Percentiles rank a stretch among this genome's conserved stretches.
phyloP scores from a whole-genome alignment of 1,140 invertebrate genomes.

The Daktulosphaira vitifoliae region DNA sequence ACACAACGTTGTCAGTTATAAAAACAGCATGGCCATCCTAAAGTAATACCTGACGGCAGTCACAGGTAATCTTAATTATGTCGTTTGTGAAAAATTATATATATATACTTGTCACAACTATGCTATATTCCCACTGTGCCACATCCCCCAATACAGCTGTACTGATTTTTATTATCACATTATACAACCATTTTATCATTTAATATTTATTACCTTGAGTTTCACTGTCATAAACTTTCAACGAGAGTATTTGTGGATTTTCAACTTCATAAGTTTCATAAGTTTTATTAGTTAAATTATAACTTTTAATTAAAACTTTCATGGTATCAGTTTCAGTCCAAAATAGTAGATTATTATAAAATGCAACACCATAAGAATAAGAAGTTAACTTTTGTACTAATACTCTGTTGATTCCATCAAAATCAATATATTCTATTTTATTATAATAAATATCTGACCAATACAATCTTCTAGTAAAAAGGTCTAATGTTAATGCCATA shows the following conservation, averaged over 20 bases:
- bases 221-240: constrained; percentile 52
- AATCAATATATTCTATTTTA: constrained; percentile 47
- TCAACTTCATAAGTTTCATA: constrained; percentile 45
- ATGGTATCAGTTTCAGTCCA: constrained; percentile 50
- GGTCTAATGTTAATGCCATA: constrained; percentile 51
- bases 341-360: constrained; percentile 45
- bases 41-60: no score
- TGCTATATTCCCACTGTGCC: no score
- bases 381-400: constrained; percentile 43
- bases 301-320: constrained; percentile 50
- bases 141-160: no score
- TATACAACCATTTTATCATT: constrained; percentile 11
- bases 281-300: constrained; percentile 44
- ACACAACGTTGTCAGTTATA: no score
- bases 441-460: constrained; percentile 51
- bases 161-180: no score
- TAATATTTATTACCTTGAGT: constrained; percentile 42
- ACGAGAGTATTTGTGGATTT: constrained; percentile 53
- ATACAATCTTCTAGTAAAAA: constrained; percentile 45
- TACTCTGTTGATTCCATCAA: constrained; percentile 45
- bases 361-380: constrained; percentile 51
- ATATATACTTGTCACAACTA: no score
- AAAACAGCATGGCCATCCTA: no score
- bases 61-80: no score
- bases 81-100: no score